These are phyloP conservation scores for Meriones psammophilus DNA, from an alignment of 2,797 vertebrate genomes.

Conservation along the genomic window DNA sequence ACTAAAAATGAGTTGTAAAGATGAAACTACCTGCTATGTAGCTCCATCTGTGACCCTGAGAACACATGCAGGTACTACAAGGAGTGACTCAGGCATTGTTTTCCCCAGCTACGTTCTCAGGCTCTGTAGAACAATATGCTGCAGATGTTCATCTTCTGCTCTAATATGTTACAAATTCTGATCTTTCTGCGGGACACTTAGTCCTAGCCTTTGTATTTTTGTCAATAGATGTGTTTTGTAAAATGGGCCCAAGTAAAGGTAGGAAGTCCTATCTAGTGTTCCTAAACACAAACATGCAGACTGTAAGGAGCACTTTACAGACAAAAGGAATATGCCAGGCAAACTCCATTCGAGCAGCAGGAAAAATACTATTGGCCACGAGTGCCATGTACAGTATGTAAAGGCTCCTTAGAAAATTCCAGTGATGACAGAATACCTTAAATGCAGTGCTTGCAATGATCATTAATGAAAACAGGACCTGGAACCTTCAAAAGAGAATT, in stretches of 20 bases:
- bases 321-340: background rate
- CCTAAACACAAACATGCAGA: background rate
- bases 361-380: background rate
- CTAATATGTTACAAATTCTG: background rate
- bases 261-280: background rate
- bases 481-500: background rate
- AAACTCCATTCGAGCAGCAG: background rate
- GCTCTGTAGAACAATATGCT: fast-evolving
- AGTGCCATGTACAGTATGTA: background rate
- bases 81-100: no score
- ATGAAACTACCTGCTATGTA: background rate
- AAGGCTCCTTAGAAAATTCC: background rate
- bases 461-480: background rate
- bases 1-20: background rate
- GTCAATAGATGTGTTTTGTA: background rate
- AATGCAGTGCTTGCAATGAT: background rate
- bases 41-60: background rate
- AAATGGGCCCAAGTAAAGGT: background rate
- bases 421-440: background rate
- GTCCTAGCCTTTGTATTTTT: background rate
- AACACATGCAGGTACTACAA: background rate
- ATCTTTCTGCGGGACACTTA: background rate
- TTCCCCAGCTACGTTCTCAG: background rate
- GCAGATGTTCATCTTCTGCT: background rate
- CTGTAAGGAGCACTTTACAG: background rate